phyloP scores from a whole-genome alignment of 2,797 vertebrate species.

The Phrynocephalus forsythii region DNA sequence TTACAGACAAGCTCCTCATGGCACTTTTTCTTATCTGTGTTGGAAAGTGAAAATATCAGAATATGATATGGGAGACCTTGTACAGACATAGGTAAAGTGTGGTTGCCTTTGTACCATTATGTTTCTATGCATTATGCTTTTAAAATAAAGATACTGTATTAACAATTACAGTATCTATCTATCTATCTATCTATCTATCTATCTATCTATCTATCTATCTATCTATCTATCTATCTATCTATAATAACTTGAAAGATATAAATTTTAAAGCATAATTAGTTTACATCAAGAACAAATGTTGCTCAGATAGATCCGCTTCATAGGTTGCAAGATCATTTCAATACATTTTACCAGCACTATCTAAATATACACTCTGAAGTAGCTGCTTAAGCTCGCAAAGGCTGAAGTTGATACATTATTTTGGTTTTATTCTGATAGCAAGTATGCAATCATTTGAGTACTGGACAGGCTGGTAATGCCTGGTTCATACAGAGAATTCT shows the following conservation, averaged over 20 bases:
- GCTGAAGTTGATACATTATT: constrained; percentile 50
- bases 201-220: no score
- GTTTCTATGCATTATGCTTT: not conserved
- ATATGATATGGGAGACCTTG: not conserved
- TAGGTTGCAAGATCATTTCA: constrained; percentile 42
- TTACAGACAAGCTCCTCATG: not conserved
- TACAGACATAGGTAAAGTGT: not conserved
- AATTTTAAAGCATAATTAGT: constrained; percentile 32
- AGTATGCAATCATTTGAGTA: constrained; percentile 24
- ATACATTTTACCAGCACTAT: constrained; percentile 55
- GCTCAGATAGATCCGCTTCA: constrained; percentile 32
- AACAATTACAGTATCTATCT: no score
- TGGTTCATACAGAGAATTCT: constrained; percentile 19
- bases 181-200: no score
- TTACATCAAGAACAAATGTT: constrained; percentile 32
- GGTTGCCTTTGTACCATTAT: not conserved
- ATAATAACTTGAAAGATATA: not conserved
- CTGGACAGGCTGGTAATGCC: constrained; percentile 8
- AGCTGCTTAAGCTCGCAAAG: constrained; percentile 54
- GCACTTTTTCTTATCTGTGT: not conserved
- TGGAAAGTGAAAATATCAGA: not conserved
- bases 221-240: no score
- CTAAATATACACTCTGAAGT: constrained; percentile 59
- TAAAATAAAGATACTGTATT: not conserved
- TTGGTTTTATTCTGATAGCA: constrained; percentile 47